Conservation (phyloP, 2,113 vertebrate species). For the Motacilla alba region DNA sequence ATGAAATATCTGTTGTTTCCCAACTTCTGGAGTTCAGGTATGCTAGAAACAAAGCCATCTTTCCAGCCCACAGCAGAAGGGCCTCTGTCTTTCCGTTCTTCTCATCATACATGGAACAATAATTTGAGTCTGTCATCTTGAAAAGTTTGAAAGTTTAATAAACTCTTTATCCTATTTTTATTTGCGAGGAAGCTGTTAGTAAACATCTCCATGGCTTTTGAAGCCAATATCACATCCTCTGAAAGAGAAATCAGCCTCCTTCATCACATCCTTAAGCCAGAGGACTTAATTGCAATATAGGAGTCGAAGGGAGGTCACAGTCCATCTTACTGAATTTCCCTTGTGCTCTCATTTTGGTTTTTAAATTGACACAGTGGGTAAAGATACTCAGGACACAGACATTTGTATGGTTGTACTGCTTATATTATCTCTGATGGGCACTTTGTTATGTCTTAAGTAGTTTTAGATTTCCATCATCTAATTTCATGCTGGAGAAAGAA, state of each 20-base stretch:
- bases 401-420: neutral
- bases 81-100: neutral
- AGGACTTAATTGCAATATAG: neutral
- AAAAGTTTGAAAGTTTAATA: neutral
- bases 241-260: neutral
- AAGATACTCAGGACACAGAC: neutral
- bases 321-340: neutral
- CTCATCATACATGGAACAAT: neutral
- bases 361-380: accelerated
- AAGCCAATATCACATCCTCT: neutral
- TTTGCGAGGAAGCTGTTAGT: neutral
- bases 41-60: neutral
- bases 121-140: neutral
- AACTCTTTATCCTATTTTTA: neutral
- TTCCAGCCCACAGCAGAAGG: accelerated
- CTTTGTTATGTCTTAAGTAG: neutral
- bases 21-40: neutral
- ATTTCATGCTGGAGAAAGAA: neutral
- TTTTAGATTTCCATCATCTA: neutral
- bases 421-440: neutral
- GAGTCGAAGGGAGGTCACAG: neutral
- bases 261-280: neutral
- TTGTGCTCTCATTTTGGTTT: neutral
- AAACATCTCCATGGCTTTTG: neutral
- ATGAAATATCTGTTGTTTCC: neutral